Conservation (phyloP, 2,113 vertebrate genomes). For the Ivindomyrus marchei region DNA sequence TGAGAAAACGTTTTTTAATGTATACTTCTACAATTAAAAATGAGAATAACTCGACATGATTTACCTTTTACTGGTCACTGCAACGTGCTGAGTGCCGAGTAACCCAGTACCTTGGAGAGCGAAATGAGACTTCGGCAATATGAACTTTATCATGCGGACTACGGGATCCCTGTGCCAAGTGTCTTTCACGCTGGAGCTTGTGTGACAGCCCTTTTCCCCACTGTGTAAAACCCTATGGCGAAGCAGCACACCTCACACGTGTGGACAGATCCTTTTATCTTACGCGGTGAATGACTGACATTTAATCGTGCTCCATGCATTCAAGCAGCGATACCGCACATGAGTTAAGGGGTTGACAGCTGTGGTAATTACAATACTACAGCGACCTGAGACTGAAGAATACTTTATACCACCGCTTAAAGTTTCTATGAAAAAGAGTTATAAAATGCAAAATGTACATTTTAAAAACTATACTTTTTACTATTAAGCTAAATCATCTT, state of each 20-base stretch:
- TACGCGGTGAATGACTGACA: background rate
- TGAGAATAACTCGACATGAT: background rate
- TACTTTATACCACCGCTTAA: background rate
- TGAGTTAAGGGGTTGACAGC: background rate
- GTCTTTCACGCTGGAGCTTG: background rate
- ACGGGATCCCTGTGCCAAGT: background rate
- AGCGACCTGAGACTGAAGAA: background rate
- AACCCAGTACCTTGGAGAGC: constrained; percentile 20
- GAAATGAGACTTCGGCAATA: constrained; percentile 3
- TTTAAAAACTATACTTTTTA: background rate
- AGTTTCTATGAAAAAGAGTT: background rate
- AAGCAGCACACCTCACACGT: constrained; percentile 20
- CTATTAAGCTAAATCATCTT: background rate
- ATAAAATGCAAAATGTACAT: background rate
- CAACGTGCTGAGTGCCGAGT: background rate
- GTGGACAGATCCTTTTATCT: constrained; percentile 11
- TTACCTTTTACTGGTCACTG: constrained; percentile 1
- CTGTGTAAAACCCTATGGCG: background rate
- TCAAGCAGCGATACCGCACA: background rate
- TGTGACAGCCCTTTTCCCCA: background rate
- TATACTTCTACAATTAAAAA: background rate
- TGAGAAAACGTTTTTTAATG: background rate
- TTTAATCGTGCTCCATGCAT: background rate
- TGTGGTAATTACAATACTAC: background rate
- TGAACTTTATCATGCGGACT: background rate